These are phyloP conservation scores for Myrmophylax atrothorax DNA, from an alignment of 2,113 vertebrate species.

Conservation along the genomic window DNA sequence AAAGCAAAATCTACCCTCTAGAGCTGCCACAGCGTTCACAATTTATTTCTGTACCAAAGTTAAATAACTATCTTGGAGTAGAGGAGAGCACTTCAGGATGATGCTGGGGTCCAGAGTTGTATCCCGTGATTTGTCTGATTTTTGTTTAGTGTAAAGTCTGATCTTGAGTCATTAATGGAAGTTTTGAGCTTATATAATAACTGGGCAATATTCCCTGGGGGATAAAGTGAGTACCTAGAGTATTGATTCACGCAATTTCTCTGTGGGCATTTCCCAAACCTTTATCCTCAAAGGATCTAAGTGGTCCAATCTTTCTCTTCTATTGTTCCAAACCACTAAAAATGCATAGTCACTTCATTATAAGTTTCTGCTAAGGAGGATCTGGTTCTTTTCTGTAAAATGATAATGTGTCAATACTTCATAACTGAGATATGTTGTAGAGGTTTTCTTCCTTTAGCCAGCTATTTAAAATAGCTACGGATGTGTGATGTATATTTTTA, in stretches of 20 bases:
- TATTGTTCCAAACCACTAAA: not conserved
- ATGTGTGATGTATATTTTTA: slow-evolving; percentile 23
- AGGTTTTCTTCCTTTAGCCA: slow-evolving; percentile 28
- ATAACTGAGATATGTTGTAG: not conserved
- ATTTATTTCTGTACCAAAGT: not conserved
- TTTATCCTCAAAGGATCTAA: not conserved
- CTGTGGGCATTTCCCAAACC: not conserved
- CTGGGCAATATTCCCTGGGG: not conserved
- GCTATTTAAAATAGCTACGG: slow-evolving; percentile 6
- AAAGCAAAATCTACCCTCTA: not conserved
- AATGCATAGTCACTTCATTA: not conserved
- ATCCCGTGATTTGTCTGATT: not conserved
- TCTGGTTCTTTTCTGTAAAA: not conserved
- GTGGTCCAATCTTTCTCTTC: not conserved
- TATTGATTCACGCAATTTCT: not conserved
- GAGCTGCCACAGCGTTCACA: not conserved
- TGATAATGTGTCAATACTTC: not conserved
- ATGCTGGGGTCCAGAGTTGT: not conserved
- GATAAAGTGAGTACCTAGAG: not conserved
- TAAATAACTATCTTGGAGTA: not conserved
- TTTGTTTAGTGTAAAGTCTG: not conserved
- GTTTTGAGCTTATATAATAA: not conserved
- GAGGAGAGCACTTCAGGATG: not conserved
- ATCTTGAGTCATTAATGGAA: not conserved
- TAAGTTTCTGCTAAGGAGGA: not conserved